Conservation (phyloP, 53 echinoderm and acorn worm genomes). For the Stichopus horrens region DNA sequence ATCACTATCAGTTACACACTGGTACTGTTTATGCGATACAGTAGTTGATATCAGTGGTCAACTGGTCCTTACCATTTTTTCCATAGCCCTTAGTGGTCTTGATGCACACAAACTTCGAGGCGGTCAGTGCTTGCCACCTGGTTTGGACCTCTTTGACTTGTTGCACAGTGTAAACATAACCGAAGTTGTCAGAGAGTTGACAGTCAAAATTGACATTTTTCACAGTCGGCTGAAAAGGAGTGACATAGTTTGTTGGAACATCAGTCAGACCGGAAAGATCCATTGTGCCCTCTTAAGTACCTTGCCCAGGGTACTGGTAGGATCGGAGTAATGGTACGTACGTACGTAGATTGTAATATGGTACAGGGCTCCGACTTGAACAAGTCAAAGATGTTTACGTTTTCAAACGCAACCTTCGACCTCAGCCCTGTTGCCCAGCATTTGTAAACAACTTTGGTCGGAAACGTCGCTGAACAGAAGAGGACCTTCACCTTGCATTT, state of each 20-base stretch:
- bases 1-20: neutral
- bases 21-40: no score
- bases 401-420: constrained; percentile 5
- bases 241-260: neutral
- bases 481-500: neutral
- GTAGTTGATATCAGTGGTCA: no score
- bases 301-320: no score
- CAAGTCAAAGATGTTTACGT: neutral
- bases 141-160: constrained; percentile 24
- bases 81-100: constrained; percentile 40
- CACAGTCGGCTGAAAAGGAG: neutral
- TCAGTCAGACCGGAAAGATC: neutral
- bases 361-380: neutral
- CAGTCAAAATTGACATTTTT: constrained; percentile 27
- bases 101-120: constrained; percentile 26
- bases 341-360: no score
- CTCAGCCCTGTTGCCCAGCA: constrained; percentile 8
- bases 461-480: neutral
- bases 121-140: constrained; percentile 35
- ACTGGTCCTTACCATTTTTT: constrained; percentile 28
- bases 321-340: no score
- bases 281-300: neutral
- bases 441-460: constrained; percentile 17
- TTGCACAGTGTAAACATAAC: constrained; percentile 19
- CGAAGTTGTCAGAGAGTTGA: constrained; percentile 27